Conservation (phyloP, 2,797 vertebrate species). For the Premnoplex brunnescens region DNA sequence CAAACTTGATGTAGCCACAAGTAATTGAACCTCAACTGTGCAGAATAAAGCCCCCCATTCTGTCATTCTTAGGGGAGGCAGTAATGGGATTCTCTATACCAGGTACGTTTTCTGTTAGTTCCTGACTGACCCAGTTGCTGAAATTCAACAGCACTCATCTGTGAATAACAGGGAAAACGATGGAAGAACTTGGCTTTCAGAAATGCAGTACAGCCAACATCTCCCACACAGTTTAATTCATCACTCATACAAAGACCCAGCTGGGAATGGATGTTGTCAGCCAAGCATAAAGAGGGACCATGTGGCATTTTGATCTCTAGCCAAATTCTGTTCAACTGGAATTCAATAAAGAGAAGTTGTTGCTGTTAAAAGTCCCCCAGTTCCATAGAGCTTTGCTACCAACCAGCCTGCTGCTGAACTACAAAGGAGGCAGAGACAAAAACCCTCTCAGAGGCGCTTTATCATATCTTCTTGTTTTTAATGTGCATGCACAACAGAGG, state of each 20-base stretch:
- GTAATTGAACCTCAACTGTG: neutral
- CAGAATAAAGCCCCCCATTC: neutral
- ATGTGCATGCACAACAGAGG: neutral
- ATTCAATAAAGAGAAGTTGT: slow-evolving; percentile 1
- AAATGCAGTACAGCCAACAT: slow-evolving; percentile 9
- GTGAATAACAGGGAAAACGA: neutral
- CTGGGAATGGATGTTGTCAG: slow-evolving; percentile 50
- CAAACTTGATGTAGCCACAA: neutral
- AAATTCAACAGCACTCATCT: slow-evolving; percentile 40
- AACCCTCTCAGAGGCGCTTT: neutral
- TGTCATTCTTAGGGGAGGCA: neutral
- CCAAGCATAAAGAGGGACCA: slow-evolving; percentile 44
- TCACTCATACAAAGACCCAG: slow-evolving; percentile 46
- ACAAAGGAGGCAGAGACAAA: neutral
- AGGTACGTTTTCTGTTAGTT: neutral
- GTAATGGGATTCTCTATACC: neutral
- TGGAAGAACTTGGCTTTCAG: slow-evolving; percentile 16
- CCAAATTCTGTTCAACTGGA: slow-evolving; percentile 27
- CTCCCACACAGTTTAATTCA: slow-evolving; percentile 53
- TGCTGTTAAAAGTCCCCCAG: neutral
- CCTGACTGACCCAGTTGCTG: neutral
- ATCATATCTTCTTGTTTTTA: neutral
- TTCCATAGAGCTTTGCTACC: neutral
- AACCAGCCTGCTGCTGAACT: neutral
- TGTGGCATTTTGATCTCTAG: slow-evolving; percentile 47